These are phyloP conservation scores for Python bivittatus DNA, from an alignment of 2,113 vertebrate species.

Conservation along the genomic window DNA sequence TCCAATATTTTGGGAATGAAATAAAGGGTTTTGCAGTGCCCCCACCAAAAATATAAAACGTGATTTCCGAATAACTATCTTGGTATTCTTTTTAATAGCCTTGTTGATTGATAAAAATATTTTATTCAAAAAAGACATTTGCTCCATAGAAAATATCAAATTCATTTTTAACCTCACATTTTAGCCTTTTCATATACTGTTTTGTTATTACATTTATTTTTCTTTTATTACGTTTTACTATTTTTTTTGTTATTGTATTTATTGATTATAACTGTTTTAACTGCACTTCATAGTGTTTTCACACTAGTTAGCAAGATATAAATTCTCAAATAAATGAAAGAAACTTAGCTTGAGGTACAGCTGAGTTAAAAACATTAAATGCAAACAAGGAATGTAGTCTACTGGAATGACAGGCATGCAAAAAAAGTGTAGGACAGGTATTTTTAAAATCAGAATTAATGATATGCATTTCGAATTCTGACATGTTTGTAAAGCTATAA, in stretches of 20 bases:
- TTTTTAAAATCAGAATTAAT: conserved; percentile 10
- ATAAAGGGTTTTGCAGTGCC: neutral
- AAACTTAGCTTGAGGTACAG: neutral
- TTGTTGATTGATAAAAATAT: neutral
- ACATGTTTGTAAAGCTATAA: conserved; percentile 19
- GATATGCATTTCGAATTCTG: conserved; percentile 27
- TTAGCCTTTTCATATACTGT: neutral
- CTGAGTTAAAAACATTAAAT: neutral
- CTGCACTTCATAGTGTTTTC: too few relatives aligned
- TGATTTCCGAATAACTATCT: neutral
- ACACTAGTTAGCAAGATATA: too few relatives aligned
- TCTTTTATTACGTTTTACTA: too few relatives aligned
- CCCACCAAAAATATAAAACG: neutral
- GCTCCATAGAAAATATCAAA: neutral
- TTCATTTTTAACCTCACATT: neutral
- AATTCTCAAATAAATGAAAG: neutral
- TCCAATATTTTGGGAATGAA: neutral
- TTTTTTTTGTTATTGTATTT: too few relatives aligned
- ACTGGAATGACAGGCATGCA: conserved; percentile 13
- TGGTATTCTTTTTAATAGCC: neutral
- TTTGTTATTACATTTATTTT: neutral
- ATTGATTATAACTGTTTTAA: too few relatives aligned
- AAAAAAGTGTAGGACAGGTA: conserved; percentile 4
- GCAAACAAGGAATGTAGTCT: conserved; percentile 34
- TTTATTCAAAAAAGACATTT: neutral